phyloP scores from a whole-genome alignment of 2,888 invertebrate species.

The Parasteatoda lunata region DNA sequence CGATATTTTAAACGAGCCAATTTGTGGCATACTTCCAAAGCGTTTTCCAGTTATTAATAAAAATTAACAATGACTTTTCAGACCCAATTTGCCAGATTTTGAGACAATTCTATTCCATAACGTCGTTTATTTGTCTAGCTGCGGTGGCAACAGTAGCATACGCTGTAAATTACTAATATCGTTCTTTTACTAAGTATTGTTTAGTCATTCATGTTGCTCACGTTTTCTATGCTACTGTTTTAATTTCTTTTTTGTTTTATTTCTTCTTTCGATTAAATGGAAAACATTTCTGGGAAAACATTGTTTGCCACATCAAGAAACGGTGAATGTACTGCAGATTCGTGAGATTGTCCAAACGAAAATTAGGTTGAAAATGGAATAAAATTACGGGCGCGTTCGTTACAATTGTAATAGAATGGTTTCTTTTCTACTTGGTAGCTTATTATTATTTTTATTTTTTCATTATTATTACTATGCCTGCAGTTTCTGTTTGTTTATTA shows the following conservation, averaged over 20 bases:
- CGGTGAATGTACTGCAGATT: slow-evolving; percentile 43
- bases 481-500: not conserved
- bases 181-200: slow-evolving; percentile 47
- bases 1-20: not conserved
- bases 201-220: slow-evolving; percentile 47
- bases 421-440: not conserved
- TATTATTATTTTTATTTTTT: no score
- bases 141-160: slow-evolving; percentile 42
- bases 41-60: slow-evolving; percentile 3
- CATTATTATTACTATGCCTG: not conserved
- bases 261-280: slow-evolving; percentile 30
- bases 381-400: not conserved
- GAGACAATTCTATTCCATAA: slow-evolving; percentile 16
- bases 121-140: slow-evolving; percentile 45
- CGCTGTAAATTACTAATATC: slow-evolving; percentile 53
- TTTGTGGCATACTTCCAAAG: not conserved
- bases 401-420: not conserved
- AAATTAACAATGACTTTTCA: not conserved
- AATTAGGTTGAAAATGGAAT: slow-evolving; percentile 25
- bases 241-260: slow-evolving; percentile 34
- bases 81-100: slow-evolving; percentile 10
- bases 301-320: slow-evolving; percentile 43
- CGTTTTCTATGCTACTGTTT: slow-evolving; percentile 19
- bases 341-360: slow-evolving; percentile 11
- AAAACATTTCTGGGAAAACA: slow-evolving; percentile 48